These are phyloP conservation scores for Synanceia verrucosa DNA, from an alignment of 2,797 vertebrate genomes.

Conservation along the genomic window DNA sequence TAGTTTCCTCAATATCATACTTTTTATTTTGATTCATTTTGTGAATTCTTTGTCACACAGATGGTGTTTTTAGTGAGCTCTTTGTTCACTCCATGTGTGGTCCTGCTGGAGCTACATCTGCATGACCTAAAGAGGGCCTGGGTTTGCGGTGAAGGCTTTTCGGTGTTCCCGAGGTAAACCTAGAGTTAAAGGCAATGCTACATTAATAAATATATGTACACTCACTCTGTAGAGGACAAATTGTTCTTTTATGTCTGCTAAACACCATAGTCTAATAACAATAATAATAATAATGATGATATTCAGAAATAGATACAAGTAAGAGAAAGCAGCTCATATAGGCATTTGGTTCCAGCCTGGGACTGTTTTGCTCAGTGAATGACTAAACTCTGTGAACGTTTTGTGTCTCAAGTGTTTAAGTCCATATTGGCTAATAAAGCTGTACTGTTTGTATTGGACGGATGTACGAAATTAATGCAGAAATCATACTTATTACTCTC, in stretches of 20 bases:
- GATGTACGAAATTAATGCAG: slow-evolving; percentile 1
- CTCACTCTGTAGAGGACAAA: not conserved
- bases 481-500: slow-evolving; percentile 16
- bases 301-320: not conserved
- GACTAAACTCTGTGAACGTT: slow-evolving; percentile 3
- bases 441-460: not conserved
- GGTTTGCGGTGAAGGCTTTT: slow-evolving; percentile 58
- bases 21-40: not conserved
- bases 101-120: slow-evolving; percentile 80
- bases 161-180: slow-evolving; percentile 86
- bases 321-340: not conserved
- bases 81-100: slow-evolving; percentile 81
- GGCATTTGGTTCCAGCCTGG: slow-evolving; percentile 11
- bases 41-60: slow-evolving; percentile 66
- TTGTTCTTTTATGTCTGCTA: not conserved
- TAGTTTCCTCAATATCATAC: not conserved
- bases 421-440: not conserved
- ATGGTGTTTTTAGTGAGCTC: slow-evolving; percentile 84
- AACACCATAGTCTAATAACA: not conserved
- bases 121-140: slow-evolving; percentile 32
- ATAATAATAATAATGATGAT: too few species aligned
- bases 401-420: slow-evolving; percentile 30
- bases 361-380: slow-evolving; percentile 10
- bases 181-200: not conserved
- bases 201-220: not conserved